Evolutionary conservation across 2,113 vertebrate genomes (phyloP).

Genomic region (Engraulis encrasicolus): DNA sequence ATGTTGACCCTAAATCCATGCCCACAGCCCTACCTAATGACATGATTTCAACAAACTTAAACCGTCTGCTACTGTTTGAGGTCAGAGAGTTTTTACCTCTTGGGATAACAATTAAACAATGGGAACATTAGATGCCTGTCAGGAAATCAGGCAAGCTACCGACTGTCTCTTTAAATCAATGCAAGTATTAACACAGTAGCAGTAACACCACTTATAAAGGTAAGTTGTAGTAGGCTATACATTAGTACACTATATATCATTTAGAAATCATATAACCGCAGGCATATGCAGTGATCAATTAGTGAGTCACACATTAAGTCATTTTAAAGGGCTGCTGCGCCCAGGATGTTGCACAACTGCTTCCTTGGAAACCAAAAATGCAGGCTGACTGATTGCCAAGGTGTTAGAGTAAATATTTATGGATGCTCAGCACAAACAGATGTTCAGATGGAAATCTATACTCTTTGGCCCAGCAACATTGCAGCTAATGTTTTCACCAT

Average conservation of each 20-base stretch:
- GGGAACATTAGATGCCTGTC: neutral
- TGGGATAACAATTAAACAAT: neutral
- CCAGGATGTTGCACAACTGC: slow-evolving; percentile 4
- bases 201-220: neutral
- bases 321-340: neutral
- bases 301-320: neutral
- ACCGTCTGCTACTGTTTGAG: neutral
- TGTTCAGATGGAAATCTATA: slow-evolving; percentile 6
- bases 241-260: too few species aligned
- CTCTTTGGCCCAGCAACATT: neutral
- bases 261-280: neutral
- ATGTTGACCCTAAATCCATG: neutral
- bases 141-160: neutral
- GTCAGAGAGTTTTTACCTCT: neutral
- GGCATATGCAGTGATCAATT: neutral
- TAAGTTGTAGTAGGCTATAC: neutral
- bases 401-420: slow-evolving; percentile 4
- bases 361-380: neutral
- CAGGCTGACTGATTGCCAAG: slow-evolving; percentile 16
- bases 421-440: neutral
- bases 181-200: too few species aligned
- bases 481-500: neutral
- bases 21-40: neutral
- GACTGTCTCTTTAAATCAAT: neutral
- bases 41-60: neutral